Evolutionary conservation across 2,797 vertebrate genomes (phyloP).

Genomic region (Brachyrhaphis roseni): DNA sequence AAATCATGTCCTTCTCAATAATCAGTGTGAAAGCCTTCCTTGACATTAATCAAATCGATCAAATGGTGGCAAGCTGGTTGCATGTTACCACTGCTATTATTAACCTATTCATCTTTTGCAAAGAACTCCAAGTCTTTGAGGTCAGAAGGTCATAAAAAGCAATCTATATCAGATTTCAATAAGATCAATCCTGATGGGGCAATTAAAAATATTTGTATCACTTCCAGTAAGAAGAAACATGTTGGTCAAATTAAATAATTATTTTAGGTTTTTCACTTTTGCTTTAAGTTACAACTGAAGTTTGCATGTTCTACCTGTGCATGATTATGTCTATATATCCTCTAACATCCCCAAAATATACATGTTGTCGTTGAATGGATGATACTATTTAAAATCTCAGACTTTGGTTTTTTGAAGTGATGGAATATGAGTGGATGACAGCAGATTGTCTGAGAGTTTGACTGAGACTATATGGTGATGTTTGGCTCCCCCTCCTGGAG

Average conservation of each 20-base stretch:
- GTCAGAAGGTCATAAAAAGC: too few species aligned
- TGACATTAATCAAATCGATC: background rate
- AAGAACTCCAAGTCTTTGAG: background rate
- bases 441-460: background rate
- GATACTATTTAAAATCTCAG: too few species aligned
- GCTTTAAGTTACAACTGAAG: background rate
- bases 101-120: background rate
- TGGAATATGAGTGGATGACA: background rate
- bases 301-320: background rate
- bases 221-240: background rate
- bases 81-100: background rate
- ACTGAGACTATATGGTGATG: constrained; percentile 34
- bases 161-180: background rate
- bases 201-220: background rate
- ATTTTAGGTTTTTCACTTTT: background rate
- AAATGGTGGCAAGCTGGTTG: background rate
- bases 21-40: background rate
- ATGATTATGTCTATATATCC: too few species aligned
- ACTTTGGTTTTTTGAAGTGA: background rate
- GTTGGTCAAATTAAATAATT: background rate
- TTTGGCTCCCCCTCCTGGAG: constrained; percentile 62
- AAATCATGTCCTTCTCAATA: background rate
- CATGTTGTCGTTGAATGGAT: too few species aligned
- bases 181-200: background rate
- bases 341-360: too few species aligned